Evolutionary conservation across 2,888 invertebrate genomes (phyloP).

Genomic region (Drosophila subquinaria): DNA sequence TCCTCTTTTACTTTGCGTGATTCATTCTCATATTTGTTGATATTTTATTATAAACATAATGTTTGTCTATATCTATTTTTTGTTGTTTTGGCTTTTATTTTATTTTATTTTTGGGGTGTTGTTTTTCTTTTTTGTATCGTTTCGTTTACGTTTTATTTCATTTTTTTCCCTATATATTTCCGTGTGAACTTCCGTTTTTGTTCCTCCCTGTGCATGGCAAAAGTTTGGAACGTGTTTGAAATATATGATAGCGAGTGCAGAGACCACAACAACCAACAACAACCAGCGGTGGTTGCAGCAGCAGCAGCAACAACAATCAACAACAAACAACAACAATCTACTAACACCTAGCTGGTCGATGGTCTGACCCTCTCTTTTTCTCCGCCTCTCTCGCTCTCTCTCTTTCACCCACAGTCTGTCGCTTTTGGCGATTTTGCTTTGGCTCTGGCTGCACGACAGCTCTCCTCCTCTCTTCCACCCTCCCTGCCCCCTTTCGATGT

Average conservation of each 20-base stretch:
- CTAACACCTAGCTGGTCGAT: conserved; percentile 68
- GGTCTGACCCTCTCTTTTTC: conserved; percentile 27
- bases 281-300: conserved; percentile 65
- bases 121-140: conserved; percentile 18
- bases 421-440: conserved; percentile 61
- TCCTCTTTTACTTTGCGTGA: conserved; percentile 56
- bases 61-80: conserved; percentile 50
- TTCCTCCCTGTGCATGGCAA: conserved; percentile 55
- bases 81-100: conserved; percentile 56
- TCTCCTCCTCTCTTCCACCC: conserved; percentile 4
- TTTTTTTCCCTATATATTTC: conserved; percentile 73
- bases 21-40: conserved; percentile 64
- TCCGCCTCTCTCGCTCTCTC: neutral
- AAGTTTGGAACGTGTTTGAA: conserved; percentile 78
- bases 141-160: conserved; percentile 35
- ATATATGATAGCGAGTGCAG: conserved; percentile 76
- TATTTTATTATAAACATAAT: conserved; percentile 60
- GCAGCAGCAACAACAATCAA: conserved; percentile 41
- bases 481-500: conserved; percentile 9
- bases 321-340: conserved; percentile 43
- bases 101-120: conserved; percentile 44
- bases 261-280: conserved; percentile 64
- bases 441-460: conserved; percentile 42
- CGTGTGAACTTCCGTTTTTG: conserved; percentile 84
- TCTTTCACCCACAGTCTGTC: conserved; percentile 27